These are phyloP conservation scores for Micropoecilia bifurca DNA, from an alignment of 2,797 vertebrate species.

Conservation along the genomic window DNA sequence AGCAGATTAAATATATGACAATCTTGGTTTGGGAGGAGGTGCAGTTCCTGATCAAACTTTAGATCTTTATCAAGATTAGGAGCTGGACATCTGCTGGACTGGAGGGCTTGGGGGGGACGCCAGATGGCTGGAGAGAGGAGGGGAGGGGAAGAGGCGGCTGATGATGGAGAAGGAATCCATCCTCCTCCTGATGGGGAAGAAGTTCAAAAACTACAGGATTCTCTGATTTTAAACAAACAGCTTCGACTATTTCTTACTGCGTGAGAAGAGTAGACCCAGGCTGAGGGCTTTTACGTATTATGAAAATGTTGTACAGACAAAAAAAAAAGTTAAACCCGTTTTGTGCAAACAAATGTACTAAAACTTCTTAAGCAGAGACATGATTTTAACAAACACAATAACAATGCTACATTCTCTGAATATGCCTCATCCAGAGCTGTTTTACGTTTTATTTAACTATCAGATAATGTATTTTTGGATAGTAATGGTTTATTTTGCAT, in stretches of 20 bases:
- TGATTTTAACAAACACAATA: neutral
- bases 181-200: constrained; percentile 10
- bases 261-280: neutral
- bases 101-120: constrained; percentile 29
- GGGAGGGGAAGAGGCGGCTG: constrained; percentile 34
- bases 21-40: constrained; percentile 29
- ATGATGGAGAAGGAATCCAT: constrained; percentile 34
- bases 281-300: neutral
- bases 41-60: constrained; percentile 66
- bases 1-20: constrained; percentile 38
- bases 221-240: constrained; percentile 8
- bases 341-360: neutral
- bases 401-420: neutral
- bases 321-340: neutral
- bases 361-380: neutral
- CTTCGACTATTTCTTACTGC: neutral
- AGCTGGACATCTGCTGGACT: constrained; percentile 66
- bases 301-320: neutral
- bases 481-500: neutral
- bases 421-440: neutral
- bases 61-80: constrained; percentile 57
- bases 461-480: no score
- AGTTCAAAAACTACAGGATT: constrained; percentile 23
- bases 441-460: no score
- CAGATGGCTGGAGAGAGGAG: constrained; percentile 69